Evolutionary conservation across 2,888 invertebrate genomes (phyloP).

Genomic region (Listrodromus nycthemerus): DNA sequence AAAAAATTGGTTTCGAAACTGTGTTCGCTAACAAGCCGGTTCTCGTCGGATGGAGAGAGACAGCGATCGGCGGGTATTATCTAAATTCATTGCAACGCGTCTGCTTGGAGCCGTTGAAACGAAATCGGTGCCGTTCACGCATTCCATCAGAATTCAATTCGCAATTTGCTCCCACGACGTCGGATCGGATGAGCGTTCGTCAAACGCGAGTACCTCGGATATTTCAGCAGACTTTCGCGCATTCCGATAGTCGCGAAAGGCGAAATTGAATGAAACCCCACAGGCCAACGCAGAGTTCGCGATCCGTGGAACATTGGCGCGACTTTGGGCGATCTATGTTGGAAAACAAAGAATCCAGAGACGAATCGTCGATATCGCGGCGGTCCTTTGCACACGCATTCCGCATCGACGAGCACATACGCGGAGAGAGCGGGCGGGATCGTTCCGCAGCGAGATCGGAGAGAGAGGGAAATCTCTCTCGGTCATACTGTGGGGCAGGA

Average conservation of each 20-base stretch:
- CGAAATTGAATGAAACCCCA: no score
- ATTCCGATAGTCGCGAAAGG: conserved; percentile 28
- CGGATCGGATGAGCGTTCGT: conserved; percentile 11
- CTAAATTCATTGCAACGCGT: not conserved
- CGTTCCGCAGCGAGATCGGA: not conserved
- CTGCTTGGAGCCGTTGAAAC: conserved; percentile 12
- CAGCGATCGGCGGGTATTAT: conserved; percentile 42
- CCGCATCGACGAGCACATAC: conserved; percentile 58
- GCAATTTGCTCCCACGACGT: conserved; percentile 5
- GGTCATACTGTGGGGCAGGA: conserved; percentile 42
- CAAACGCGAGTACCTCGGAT: conserved; percentile 6
- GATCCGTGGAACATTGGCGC: not conserved
- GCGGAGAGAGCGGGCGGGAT: conserved; percentile 23
- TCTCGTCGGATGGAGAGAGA: conserved; percentile 1
- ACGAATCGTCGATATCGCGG: conserved; percentile 46
- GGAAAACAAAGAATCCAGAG: not conserved
- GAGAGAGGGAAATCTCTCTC: conserved; percentile 31
- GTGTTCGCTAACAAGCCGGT: conserved; percentile 38
- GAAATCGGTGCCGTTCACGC: conserved; percentile 14
- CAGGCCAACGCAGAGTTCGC: not conserved
- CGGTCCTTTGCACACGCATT: conserved; percentile 69
- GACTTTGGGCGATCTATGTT: not conserved
- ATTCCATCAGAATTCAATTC: conserved; percentile 21
- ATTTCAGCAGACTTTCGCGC: conserved; percentile 13
- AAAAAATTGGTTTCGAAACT: conserved; percentile 52